Evolutionary conservation across 2,888 invertebrate species (phyloP).

Genomic region (Noctua fimbriata): DNA sequence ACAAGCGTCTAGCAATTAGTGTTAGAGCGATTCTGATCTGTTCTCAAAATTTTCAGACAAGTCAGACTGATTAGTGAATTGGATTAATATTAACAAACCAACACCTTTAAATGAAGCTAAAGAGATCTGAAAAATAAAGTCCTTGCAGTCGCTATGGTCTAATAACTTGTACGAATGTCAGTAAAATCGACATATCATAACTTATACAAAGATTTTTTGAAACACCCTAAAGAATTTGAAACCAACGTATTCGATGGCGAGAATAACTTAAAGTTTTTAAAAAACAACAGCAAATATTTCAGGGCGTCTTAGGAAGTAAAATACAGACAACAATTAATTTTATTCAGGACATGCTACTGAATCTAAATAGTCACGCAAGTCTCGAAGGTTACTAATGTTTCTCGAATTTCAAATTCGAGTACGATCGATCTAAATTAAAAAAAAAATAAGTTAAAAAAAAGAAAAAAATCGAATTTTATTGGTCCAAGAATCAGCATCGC

Average conservation of each 20-base stretch:
- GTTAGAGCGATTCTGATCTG: neutral
- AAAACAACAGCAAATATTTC: slow-evolving; percentile 64
- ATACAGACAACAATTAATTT: slow-evolving; percentile 78
- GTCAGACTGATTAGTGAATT: neutral
- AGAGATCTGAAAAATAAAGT: neutral
- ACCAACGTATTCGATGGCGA: no score
- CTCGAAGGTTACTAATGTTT: slow-evolving; percentile 51
- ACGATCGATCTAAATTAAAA: no score
- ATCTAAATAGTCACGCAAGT: slow-evolving; percentile 71
- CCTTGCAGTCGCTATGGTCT: neutral
- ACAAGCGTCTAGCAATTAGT: neutral
- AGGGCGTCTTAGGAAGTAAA: slow-evolving; percentile 70
- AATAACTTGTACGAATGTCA: neutral
- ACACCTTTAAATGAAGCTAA: neutral
- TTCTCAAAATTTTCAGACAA: neutral
- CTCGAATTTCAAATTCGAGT: slow-evolving; percentile 41
- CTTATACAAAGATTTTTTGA: neutral
- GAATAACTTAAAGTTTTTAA: neutral
- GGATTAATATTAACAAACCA: neutral
- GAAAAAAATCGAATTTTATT: no score
- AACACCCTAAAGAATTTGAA: neutral
- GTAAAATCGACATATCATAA: neutral
- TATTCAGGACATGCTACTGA: slow-evolving; percentile 73
- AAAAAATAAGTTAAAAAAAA: no score
- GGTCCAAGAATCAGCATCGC: neutral